Evolutionary conservation across 2,113 vertebrate species (phyloP).

Genomic region (Anoplopoma fimbria): DNA sequence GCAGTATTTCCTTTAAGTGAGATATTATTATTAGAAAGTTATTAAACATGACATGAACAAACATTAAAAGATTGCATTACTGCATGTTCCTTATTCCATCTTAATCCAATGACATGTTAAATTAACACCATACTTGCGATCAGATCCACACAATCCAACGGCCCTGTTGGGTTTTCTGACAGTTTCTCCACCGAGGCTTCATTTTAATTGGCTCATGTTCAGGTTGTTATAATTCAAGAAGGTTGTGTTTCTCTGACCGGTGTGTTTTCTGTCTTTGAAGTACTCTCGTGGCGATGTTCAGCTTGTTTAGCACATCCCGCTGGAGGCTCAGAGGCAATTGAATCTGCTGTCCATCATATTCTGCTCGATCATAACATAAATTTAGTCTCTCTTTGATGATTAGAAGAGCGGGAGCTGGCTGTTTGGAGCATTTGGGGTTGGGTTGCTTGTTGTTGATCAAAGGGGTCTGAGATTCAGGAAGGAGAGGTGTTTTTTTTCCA

Average conservation of each 20-base stretch:
- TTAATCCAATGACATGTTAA: not conserved
- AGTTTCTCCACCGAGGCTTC: conserved; percentile 1
- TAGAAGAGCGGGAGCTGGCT: conserved; percentile 3
- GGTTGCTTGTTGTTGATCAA: conserved; percentile 28
- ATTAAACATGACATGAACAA: not conserved
- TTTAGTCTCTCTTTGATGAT: conserved; percentile 17
- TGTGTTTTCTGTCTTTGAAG: conserved; percentile 35
- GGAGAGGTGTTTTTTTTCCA: not conserved
- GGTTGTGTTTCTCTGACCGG: conserved; percentile 18
- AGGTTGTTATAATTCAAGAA: conserved; percentile 11
- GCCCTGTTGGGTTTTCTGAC: not conserved
- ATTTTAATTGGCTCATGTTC: conserved; percentile 31
- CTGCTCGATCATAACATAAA: not conserved
- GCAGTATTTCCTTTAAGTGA: not conserved
- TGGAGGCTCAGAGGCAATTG: conserved; percentile 7
- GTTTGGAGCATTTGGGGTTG: conserved; percentile 1
- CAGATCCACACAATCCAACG: not conserved
- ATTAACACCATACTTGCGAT: not conserved
- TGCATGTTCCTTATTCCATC: not conserved
- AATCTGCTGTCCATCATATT: conserved; percentile 24
- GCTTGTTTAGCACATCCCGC: not conserved
- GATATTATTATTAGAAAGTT: not conserved
- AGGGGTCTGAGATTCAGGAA: not conserved
- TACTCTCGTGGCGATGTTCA: not conserved
- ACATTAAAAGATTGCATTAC: not conserved